Evolutionary conservation across 2,888 invertebrate genomes (phyloP).

Genomic region (Latheticus oryzae): DNA sequence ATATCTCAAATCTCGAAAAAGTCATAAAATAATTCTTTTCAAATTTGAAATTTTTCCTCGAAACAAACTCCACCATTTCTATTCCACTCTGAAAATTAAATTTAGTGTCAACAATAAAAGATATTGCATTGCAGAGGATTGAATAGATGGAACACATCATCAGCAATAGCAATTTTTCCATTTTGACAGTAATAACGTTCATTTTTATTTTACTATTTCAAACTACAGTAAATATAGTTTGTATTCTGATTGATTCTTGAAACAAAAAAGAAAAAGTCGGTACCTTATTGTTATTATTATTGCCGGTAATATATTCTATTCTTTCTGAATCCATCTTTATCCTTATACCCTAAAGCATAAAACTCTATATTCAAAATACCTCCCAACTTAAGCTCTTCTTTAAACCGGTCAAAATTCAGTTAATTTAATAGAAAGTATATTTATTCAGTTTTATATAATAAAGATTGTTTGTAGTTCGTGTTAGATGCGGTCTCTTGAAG

Average conservation of each 20-base stretch:
- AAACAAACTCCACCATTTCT: too few species aligned
- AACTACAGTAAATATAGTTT: too few species aligned
- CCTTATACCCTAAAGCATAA: constrained; percentile 2
- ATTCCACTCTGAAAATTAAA: constrained; percentile 7
- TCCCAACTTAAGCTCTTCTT: constrained; percentile 14
- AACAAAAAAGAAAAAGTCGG: too few species aligned
- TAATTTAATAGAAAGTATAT: constrained; percentile 19
- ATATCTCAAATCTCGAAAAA: too few species aligned
- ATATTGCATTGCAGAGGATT: neutral
- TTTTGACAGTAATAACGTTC: too few species aligned
- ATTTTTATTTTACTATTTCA: too few species aligned
- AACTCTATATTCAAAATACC: constrained; percentile 22
- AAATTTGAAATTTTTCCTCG: constrained; percentile 2
- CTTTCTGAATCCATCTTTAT: neutral
- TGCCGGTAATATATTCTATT: too few species aligned
- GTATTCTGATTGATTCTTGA: too few species aligned
- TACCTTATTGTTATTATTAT: too few species aligned
- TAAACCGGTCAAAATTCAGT: constrained; percentile 10
- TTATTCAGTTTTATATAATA: constrained; percentile 26
- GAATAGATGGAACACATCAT: too few species aligned
- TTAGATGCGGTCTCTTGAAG: constrained; percentile 49
- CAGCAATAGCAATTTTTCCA: too few species aligned
- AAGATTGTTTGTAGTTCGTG: constrained; percentile 48
- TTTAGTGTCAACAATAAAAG: constrained; percentile 2
- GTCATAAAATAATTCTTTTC: too few species aligned